phyloP scores from a whole-genome alignment of 1,140 invertebrate species.

The Macrotrachela quadricornifera region DNA sequence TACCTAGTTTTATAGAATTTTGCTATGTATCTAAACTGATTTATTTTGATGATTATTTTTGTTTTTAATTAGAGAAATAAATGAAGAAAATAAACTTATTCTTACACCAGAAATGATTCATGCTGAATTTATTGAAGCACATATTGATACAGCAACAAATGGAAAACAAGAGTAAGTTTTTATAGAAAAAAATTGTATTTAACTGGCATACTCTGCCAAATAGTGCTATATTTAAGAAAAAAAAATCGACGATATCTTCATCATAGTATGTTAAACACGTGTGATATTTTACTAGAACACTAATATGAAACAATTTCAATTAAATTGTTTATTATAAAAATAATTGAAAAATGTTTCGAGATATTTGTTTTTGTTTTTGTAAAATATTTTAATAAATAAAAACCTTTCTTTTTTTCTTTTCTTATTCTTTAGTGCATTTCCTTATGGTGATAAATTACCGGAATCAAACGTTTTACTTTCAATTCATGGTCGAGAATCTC shows the following conservation, averaged over 20 bases:
- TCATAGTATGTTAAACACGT: background rate
- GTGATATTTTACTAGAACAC: background rate
- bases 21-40: no score
- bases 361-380: background rate
- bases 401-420: background rate
- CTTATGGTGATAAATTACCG: conserved; percentile 23
- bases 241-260: background rate
- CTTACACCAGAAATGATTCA: conserved; percentile 26
- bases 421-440: conserved; percentile 15
- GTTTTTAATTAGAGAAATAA: conserved; percentile 5
- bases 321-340: conserved; percentile 11
- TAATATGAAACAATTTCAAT: conserved; percentile 1
- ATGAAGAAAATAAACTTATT: conserved; percentile 9
- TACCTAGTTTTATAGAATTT: no score
- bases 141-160: conserved; percentile 4
- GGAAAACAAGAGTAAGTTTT: conserved; percentile 10
- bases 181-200: background rate
- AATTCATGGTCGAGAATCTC: conserved; percentile 18
- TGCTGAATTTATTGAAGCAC: conserved; percentile 18
- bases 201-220: background rate
- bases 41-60: no score
- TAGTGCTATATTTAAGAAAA: background rate
- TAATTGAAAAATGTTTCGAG: background rate
- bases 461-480: conserved; percentile 22
- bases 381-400: background rate